Conservation (phyloP, 1,140 invertebrate species). For the Andricus grossulariae region DNA sequence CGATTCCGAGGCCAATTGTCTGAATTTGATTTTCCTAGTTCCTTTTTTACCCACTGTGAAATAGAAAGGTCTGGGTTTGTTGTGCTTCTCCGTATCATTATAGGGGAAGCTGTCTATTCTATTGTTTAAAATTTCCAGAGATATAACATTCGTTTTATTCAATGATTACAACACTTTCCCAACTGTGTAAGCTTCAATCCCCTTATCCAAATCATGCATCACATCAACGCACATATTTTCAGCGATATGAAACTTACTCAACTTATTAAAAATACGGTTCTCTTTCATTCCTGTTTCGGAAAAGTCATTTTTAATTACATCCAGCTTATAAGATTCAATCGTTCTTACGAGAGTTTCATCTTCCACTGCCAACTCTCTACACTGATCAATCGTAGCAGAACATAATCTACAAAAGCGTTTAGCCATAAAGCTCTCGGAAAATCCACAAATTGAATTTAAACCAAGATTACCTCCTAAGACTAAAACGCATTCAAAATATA, state of each 20-base stretch:
- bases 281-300: slow-evolving; percentile 60
- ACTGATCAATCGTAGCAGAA: slow-evolving; percentile 35
- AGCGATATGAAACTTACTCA: slow-evolving; percentile 65
- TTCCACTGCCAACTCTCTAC: slow-evolving; percentile 36
- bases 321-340: slow-evolving; percentile 38
- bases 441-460: slow-evolving; percentile 45
- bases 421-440: slow-evolving; percentile 42
- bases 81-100: slow-evolving; percentile 25
- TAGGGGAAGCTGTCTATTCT: slow-evolving; percentile 32
- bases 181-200: slow-evolving; percentile 38
- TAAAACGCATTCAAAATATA: slow-evolving; percentile 47
- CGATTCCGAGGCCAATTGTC: slow-evolving; percentile 36
- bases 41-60: slow-evolving; percentile 13
- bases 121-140: slow-evolving; percentile 32
- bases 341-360: slow-evolving; percentile 36
- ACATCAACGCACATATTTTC: slow-evolving; percentile 60
- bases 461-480: slow-evolving; percentile 47
- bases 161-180: slow-evolving; percentile 33
- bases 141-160: neutral
- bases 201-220: slow-evolving; percentile 50
- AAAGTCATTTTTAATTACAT: slow-evolving; percentile 25
- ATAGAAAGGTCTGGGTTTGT: slow-evolving; percentile 32
- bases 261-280: slow-evolving; percentile 61
- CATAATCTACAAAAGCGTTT: slow-evolving; percentile 47
- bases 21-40: slow-evolving; percentile 33